These are phyloP conservation scores for Cheilosia vernalis DNA, from an alignment of 2,888 invertebrate species.

Conservation along the genomic window DNA sequence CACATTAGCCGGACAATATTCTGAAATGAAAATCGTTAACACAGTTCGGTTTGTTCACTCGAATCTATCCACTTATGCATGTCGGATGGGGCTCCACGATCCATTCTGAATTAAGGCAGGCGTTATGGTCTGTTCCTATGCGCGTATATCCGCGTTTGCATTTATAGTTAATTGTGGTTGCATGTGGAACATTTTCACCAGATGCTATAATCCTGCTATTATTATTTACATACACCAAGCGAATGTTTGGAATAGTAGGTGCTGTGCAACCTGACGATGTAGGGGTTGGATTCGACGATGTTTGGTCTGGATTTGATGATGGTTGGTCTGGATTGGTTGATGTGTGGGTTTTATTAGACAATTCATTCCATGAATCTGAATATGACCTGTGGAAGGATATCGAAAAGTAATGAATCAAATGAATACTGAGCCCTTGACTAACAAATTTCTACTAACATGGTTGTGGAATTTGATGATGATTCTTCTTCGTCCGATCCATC, in stretches of 20 bases:
- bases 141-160: conserved; percentile 20
- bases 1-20: conserved; percentile 18
- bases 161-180: conserved; percentile 18
- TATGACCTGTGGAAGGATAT: no score
- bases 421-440: no score
- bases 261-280: conserved; percentile 17
- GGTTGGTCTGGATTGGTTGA: no score
- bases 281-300: no score
- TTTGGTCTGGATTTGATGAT: no score
- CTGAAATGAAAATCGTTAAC: conserved; percentile 14
- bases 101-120: conserved; percentile 38
- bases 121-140: conserved; percentile 30
- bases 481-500: conserved; percentile 79
- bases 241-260: conserved; percentile 25
- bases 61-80: conserved; percentile 38
- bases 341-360: no score
- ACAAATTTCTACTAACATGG: no score
- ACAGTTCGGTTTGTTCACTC: background rate
- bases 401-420: no score
- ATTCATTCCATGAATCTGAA: no score
- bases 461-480: background rate
- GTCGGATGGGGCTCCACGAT: background rate
- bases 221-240: conserved; percentile 1
- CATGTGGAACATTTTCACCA: conserved; percentile 17
- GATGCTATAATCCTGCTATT: background rate